Evolutionary conservation across 1,140 invertebrate genomes (phyloP).

Genomic region (Micrasema longulum): DNA sequence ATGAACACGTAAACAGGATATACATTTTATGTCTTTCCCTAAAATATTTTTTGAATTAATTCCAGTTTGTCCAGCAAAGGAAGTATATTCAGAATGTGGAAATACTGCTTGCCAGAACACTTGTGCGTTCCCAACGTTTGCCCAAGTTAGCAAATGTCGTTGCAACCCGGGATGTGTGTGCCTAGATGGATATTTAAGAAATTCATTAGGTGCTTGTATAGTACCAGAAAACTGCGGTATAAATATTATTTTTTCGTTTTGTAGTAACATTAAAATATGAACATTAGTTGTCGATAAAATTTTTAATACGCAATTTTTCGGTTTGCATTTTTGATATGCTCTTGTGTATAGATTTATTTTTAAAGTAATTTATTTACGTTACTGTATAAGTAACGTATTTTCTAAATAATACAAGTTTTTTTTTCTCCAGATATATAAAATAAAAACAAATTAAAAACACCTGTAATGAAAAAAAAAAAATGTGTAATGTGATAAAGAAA

Average conservation of each 20-base stretch:
- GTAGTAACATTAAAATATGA: not conserved
- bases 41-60: no score
- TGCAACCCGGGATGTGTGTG: not conserved
- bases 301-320: not conserved
- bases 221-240: not conserved
- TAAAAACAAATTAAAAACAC: no score
- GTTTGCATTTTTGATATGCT: not conserved
- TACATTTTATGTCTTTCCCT: no score
- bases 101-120: slow-evolving; percentile 39
- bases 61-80: no score
- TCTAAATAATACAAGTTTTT: no score
- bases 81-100: slow-evolving; percentile 40
- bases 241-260: not conserved
- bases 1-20: no score
- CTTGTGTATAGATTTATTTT: not conserved
- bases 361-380: not conserved
- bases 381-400: not conserved
- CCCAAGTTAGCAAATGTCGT: no score
- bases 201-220: not conserved
- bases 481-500: no score
- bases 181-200: not conserved
- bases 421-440: no score
- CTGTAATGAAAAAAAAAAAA: no score
- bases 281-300: not conserved
- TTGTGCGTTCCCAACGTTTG: slow-evolving; percentile 22